phyloP scores from a whole-genome alignment of 2,113 vertebrate genomes.

The Hypomesus transpacificus region DNA sequence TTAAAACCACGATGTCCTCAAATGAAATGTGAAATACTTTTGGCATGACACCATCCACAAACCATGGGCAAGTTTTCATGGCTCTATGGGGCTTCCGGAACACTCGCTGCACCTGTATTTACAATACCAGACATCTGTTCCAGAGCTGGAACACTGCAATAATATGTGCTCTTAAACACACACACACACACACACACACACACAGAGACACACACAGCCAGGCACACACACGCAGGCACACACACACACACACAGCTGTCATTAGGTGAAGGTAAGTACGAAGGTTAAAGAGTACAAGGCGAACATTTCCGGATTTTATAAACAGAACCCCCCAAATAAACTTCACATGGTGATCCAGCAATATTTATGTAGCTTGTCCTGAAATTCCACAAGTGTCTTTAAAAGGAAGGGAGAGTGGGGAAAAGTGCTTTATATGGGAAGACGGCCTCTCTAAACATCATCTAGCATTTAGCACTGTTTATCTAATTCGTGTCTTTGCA shows the following conservation, averaged over 20 bases:
- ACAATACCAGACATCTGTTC: slow-evolving; percentile 69
- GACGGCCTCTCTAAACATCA: slow-evolving; percentile 78
- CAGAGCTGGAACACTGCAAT: slow-evolving; percentile 49
- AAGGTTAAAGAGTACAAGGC: slow-evolving; percentile 60
- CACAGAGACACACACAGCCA: slow-evolving; percentile 8
- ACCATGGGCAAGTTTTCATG: slow-evolving; percentile 59
- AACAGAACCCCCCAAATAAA: slow-evolving; percentile 78
- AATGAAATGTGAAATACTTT: slow-evolving; percentile 60
- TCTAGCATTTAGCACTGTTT: slow-evolving; percentile 78
- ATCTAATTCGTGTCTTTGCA: slow-evolving; percentile 71
- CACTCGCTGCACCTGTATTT: slow-evolving; percentile 68
- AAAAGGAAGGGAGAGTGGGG: slow-evolving; percentile 80
- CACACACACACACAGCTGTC: slow-evolving; percentile 36
- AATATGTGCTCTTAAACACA: slow-evolving; percentile 46
- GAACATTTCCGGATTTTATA: slow-evolving; percentile 76
- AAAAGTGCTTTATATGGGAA: slow-evolving; percentile 85
- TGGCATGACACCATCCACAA: slow-evolving; percentile 40
- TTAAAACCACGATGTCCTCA: slow-evolving; percentile 28
- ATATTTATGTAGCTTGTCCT: slow-evolving; percentile 79
- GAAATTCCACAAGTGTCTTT: slow-evolving; percentile 82
- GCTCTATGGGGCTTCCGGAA: slow-evolving; percentile 56
- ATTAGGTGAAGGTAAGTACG: slow-evolving; percentile 50
- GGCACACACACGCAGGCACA: slow-evolving; percentile 19
- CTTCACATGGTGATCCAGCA: slow-evolving; percentile 77
- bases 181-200: slow-evolving; percentile 19